These are phyloP conservation scores for Parazoanthus swiftii DNA, from an alignment of 92 coral and sea anemone genomes.

Conservation along the genomic window DNA sequence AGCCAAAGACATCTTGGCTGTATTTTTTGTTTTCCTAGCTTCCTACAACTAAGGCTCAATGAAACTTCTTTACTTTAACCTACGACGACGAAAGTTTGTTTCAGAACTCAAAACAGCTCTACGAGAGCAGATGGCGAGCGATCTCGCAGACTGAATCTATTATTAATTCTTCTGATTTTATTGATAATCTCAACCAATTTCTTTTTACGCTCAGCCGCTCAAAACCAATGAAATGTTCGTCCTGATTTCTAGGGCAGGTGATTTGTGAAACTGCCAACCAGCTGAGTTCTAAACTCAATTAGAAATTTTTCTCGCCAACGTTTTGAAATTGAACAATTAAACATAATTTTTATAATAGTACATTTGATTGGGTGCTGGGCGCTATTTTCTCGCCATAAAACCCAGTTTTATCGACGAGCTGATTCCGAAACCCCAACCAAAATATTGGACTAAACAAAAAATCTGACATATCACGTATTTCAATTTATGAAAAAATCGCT, in stretches of 20 bases:
- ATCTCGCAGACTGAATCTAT: constrained; percentile 40
- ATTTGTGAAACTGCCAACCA: constrained; percentile 4
- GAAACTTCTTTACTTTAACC: background rate
- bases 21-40: background rate
- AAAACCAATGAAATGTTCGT: constrained; percentile 59
- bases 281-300: constrained; percentile 28
- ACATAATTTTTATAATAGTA: background rate
- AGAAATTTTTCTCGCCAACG: background rate
- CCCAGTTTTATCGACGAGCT: background rate
- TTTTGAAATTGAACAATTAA: constrained; percentile 44
- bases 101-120: constrained; percentile 24
- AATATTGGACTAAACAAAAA: background rate
- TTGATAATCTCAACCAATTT: constrained; percentile 60
- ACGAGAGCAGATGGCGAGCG: constrained; percentile 42
- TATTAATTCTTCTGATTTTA: constrained; percentile 55
- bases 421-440: constrained; percentile 7
- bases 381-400: constrained; percentile 4
- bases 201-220: constrained; percentile 36
- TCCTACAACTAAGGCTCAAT: background rate
- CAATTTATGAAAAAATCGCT: background rate
- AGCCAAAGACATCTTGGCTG: constrained; percentile 75
- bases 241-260: constrained; percentile 24
- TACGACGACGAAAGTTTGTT: background rate
- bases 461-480: background rate
- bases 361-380: constrained; percentile 20